Conservation (phyloP, 2,797 vertebrate genomes). For the Pseudotriccus pelzelni region DNA sequence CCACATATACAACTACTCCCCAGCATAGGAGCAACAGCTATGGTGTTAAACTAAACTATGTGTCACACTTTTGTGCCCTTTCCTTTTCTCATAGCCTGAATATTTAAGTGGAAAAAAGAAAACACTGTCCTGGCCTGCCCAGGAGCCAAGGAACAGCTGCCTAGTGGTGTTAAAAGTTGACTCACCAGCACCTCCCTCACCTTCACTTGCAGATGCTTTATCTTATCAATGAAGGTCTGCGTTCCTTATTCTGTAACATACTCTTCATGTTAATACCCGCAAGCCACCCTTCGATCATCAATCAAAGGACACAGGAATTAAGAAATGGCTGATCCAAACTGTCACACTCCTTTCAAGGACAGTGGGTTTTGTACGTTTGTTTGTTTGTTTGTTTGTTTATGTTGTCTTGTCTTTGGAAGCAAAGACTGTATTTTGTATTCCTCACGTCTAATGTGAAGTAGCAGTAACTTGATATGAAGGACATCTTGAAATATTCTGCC, state of each 20-base stretch:
- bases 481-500: constrained; percentile 53
- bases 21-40: not conserved
- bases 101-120: not conserved
- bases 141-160: not conserved
- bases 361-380: not conserved
- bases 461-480: constrained; percentile 9
- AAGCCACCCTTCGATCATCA: not conserved
- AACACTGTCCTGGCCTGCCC: not conserved
- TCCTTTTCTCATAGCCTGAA: not conserved
- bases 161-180: not conserved
- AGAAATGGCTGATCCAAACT: not conserved
- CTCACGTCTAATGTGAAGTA: not conserved
- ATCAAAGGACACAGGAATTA: not conserved
- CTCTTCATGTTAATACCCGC: not conserved
- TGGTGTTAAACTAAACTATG: not conserved
- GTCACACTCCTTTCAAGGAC: not conserved
- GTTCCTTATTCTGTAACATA: not conserved
- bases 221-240: not conserved
- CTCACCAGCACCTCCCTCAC: not conserved
- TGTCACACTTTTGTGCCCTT: not conserved
- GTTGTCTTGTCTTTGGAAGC: not conserved
- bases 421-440: not conserved
- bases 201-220: not conserved
- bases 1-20: not conserved
- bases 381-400: not conserved